These are phyloP conservation scores for Aphodius sticticus DNA, from an alignment of 2,888 invertebrate species.

Conservation along the genomic window DNA sequence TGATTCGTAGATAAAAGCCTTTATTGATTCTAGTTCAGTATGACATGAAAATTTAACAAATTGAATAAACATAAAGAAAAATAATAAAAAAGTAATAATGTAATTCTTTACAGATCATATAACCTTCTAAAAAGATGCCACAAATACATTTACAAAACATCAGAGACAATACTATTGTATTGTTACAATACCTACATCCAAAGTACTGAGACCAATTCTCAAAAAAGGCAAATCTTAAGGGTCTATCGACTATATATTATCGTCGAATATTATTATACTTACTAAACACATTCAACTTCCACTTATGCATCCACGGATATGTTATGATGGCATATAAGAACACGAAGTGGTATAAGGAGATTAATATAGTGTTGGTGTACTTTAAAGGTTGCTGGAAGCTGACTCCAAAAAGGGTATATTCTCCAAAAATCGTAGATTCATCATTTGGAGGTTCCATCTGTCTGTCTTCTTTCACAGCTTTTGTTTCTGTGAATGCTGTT, in stretches of 20 bases:
- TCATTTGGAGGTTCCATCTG: background rate
- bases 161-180: too few relatives aligned
- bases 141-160: too few relatives aligned
- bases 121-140: too few relatives aligned
- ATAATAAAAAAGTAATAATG: too few relatives aligned
- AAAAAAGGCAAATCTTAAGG: background rate
- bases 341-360: slow-evolving; percentile 10
- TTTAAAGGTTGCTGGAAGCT: slow-evolving; percentile 12
- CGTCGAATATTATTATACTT: too few relatives aligned
- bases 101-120: too few relatives aligned
- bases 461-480: background rate
- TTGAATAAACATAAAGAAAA: too few relatives aligned
- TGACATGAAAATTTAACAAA: too few relatives aligned
- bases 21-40: too few relatives aligned
- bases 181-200: too few relatives aligned
- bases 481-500: background rate
- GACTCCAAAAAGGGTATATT: background rate
- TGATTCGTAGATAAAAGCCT: too few relatives aligned
- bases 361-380: slow-evolving; percentile 9
- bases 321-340: slow-evolving; percentile 55
- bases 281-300: slow-evolving; percentile 68
- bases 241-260: background rate
- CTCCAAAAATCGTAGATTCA: slow-evolving; percentile 16
- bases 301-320: slow-evolving; percentile 53
- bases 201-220: background rate